Conservation (phyloP, 2,113 vertebrate species). For the Guaruba guarouba region DNA sequence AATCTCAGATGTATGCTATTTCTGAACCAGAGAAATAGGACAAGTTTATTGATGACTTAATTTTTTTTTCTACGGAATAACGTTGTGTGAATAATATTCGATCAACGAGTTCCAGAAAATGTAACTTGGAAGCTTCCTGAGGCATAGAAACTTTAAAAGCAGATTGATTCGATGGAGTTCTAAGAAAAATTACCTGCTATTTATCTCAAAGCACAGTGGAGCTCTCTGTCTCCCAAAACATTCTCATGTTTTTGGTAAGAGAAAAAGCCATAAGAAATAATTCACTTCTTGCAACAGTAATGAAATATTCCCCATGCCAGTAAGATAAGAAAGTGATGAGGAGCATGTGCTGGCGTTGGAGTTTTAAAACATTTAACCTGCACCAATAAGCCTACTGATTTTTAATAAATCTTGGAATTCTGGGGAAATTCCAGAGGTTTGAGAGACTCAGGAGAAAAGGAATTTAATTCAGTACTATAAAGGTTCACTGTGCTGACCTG, state of each 20-base stretch:
- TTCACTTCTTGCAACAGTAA: conserved; percentile 24
- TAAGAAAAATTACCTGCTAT: background rate
- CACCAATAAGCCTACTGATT: conserved; percentile 12
- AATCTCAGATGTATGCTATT: background rate
- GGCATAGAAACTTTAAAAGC: background rate
- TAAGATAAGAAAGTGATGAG: conserved; percentile 53
- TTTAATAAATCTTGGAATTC: conserved; percentile 53
- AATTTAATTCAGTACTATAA: background rate
- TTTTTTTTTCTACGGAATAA: background rate
- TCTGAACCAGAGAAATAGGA: background rate
- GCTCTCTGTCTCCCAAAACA: background rate
- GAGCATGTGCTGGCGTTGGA: background rate
- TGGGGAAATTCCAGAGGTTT: conserved; percentile 34
- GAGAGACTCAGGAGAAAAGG: background rate
- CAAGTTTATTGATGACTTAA: background rate
- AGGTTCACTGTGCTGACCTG: background rate
- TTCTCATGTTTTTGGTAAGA: background rate
- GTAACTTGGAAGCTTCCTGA: background rate
- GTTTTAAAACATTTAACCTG: conserved; percentile 6
- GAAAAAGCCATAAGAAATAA: conserved; percentile 2
- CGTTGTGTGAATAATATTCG: background rate
- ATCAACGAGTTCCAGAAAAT: background rate
- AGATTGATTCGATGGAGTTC: background rate
- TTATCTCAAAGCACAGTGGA: background rate
- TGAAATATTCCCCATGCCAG: conserved; percentile 43